A percentile compares a stretch with the other conserved stretches of the same genome.
Conservation (phyloP, 2,113 vertebrate species). For the Albula goreensis region DNA sequence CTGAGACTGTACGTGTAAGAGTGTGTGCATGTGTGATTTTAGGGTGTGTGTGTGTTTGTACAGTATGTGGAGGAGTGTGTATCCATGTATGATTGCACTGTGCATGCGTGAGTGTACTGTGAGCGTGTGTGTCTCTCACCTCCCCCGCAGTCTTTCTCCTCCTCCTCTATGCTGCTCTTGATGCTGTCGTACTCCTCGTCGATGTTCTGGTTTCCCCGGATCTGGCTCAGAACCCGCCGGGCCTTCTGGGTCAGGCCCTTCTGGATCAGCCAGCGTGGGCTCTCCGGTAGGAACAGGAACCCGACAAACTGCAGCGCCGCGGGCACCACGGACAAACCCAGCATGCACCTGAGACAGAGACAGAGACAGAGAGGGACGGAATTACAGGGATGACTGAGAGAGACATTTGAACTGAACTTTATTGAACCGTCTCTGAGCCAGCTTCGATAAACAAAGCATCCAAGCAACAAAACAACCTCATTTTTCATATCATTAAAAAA, state of each 20-base stretch:
- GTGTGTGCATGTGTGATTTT: neutral
- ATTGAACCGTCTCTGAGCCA: too few relatives aligned
- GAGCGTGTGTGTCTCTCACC: conserved; percentile 60
- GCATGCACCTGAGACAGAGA: conserved; percentile 83
- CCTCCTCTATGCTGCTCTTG: conserved; percentile 93
- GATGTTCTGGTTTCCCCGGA: conserved; percentile 93
- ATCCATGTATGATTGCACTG: neutral
- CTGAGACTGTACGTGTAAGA: neutral
- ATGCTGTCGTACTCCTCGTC: conserved; percentile 96
- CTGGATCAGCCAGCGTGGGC: conserved; percentile 95
- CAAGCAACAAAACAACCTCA: too few relatives aligned
- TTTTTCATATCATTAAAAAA: too few relatives aligned
- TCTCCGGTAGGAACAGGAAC: conserved; percentile 95
- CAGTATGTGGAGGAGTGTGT: neutral
- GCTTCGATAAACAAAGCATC: too few relatives aligned
- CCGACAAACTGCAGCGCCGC: conserved; percentile 90
- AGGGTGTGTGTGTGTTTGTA: neutral
- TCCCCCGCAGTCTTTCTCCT: conserved; percentile 88
- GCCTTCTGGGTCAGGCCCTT: conserved; percentile 93
- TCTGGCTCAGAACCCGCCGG: conserved; percentile 88
- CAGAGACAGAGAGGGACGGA: neutral
- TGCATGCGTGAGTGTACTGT: neutral
- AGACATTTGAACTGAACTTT: too few relatives aligned
- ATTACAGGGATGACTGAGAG: too few relatives aligned
- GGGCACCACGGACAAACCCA: conserved; percentile 88